phyloP scores from a whole-genome alignment of 1,140 invertebrate species.

The Calliphora vicina region DNA sequence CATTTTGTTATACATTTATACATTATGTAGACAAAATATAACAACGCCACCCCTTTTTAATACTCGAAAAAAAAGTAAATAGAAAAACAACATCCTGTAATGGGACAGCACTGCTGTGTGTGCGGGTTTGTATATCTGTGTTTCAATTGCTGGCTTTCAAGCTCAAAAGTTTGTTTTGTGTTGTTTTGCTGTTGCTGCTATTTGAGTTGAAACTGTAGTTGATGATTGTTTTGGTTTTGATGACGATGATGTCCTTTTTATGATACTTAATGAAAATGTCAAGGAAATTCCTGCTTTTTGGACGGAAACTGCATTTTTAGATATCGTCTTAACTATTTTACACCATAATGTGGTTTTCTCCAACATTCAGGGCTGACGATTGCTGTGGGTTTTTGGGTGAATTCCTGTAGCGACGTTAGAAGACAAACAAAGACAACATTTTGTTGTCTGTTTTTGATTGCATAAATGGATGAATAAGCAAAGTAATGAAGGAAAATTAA shows the following conservation, averaged over 20 bases:
- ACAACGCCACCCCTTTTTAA: not conserved
- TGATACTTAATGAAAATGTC: constrained; percentile 62
- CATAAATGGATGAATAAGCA: not conserved
- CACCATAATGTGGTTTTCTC: constrained; percentile 25
- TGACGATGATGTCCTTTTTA: constrained; percentile 44
- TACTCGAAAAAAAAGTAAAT: not conserved
- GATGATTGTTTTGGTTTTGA: not conserved
- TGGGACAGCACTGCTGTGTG: not conserved
- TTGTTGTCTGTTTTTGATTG: not conserved
- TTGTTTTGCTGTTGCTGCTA: not conserved
- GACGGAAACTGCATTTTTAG: constrained; percentile 53
- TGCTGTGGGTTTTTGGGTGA: not conserved
- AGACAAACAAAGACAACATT: not conserved
- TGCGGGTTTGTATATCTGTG: not conserved
- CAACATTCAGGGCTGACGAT: not conserved
- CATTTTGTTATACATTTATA: not conserved
- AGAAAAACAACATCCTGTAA: not conserved
- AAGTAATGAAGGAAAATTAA: constrained; percentile 2
- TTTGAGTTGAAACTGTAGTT: not conserved
- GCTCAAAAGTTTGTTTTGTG: not conserved
- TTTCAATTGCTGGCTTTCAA: not conserved
- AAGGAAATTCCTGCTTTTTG: constrained; percentile 62
- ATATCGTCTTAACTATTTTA: constrained; percentile 61
- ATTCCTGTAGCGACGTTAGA: not conserved
- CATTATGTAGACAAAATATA: too few relatives aligned